A percentile compares a stretch with the other conserved stretches of the same genome.
phyloP scores from a whole-genome alignment of 2,797 vertebrate species.

The Mycteria americana region DNA sequence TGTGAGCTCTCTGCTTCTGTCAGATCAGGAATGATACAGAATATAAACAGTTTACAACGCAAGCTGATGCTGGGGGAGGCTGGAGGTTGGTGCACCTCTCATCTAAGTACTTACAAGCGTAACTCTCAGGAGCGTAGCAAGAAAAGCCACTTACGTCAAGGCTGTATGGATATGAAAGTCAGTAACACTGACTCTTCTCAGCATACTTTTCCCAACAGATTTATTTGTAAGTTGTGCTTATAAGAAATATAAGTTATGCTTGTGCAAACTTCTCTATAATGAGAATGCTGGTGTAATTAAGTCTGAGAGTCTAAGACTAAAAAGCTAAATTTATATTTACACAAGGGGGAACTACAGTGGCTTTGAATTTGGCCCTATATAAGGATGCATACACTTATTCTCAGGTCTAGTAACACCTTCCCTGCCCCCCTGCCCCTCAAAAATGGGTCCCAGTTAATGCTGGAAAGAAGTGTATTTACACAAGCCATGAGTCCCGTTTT shows the following conservation, averaged over 20 bases:
- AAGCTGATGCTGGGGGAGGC: not conserved
- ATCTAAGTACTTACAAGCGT: not conserved
- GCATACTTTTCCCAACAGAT: not conserved
- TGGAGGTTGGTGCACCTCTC: not conserved
- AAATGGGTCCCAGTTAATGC: not conserved
- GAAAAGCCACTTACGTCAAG: not conserved
- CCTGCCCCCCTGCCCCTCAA: not conserved
- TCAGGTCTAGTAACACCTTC: not conserved
- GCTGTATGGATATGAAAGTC: not conserved
- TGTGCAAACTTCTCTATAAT: not conserved
- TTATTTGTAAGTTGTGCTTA: not conserved
- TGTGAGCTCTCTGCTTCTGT: not conserved
- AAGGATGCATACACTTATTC: not conserved
- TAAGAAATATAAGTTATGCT: not conserved
- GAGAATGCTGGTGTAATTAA: not conserved
- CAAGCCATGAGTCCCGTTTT: not conserved
- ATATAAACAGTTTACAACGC: not conserved
- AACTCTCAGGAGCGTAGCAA: not conserved
- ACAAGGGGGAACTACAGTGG: not conserved
- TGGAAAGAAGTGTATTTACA: not conserved
- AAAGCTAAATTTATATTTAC: not conserved
- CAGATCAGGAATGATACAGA: not conserved
- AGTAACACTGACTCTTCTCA: not conserved
- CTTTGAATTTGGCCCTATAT: not conserved
- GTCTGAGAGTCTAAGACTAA: not conserved